These are phyloP conservation scores for Pitangus sulphuratus DNA, from an alignment of 2,797 vertebrate genomes.

Conservation along the genomic window DNA sequence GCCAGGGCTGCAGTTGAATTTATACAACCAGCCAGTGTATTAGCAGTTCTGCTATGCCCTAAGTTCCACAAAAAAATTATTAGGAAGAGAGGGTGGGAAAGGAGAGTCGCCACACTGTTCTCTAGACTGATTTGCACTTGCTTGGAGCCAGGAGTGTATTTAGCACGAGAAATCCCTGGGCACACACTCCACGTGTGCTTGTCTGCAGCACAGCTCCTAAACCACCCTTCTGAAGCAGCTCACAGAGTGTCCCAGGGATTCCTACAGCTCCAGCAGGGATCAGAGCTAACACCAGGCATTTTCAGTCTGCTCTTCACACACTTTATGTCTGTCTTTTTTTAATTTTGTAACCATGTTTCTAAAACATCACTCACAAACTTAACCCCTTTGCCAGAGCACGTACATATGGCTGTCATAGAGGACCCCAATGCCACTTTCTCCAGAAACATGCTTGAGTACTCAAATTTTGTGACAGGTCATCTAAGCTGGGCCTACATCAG, in stretches of 20 bases:
- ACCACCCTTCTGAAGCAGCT: accelerated
- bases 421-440: neutral
- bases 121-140: neutral
- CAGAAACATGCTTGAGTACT: neutral
- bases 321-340: neutral
- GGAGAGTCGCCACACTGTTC: no score
- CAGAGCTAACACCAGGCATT: neutral
- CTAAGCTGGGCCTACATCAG: accelerated
- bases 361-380: neutral
- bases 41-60: no score
- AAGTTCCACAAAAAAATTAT: no score
- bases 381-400: neutral
- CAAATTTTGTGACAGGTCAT: accelerated
- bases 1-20: no score
- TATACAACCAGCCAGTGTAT: no score
- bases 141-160: neutral
- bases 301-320: neutral
- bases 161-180: no score
- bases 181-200: neutral
- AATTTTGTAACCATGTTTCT: neutral
- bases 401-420: neutral
- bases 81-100: no score
- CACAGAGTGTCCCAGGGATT: neutral
- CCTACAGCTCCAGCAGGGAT: neutral
- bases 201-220: neutral